A percentile compares a stretch with the other conserved stretches of the same genome.
These are phyloP conservation scores for Sericinus montela DNA, from an alignment of 2,888 invertebrate species.

Conservation along the genomic window DNA sequence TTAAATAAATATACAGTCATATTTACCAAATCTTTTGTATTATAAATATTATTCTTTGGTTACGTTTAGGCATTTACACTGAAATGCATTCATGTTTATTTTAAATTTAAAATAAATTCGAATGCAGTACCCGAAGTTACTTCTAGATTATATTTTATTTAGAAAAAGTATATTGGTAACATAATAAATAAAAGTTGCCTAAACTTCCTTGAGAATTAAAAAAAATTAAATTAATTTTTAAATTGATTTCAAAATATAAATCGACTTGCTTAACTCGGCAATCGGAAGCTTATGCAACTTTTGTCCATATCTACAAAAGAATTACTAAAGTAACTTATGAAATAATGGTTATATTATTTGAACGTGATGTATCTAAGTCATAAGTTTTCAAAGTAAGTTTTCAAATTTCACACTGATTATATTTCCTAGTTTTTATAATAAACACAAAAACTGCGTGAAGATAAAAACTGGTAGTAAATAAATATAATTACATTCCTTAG, in stretches of 20 bases:
- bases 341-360: neutral
- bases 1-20: conserved; percentile 51
- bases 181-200: conserved; percentile 3
- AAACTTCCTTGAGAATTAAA: neutral
- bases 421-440: conserved; percentile 4
- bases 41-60: conserved; percentile 32
- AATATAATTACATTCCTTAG: neutral
- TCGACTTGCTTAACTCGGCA: too few species aligned
- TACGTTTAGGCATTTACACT: conserved; percentile 33
- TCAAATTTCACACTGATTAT: neutral
- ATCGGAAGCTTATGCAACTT: conserved; percentile 7
- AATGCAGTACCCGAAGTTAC: conserved; percentile 22
- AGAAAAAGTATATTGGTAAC: conserved; percentile 15
- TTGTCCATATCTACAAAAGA: conserved; percentile 5
- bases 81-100: conserved; percentile 27
- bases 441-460: neutral
- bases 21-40: conserved; percentile 34
- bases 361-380: conserved; percentile 13
- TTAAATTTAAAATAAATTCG: conserved; percentile 27
- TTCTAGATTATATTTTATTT: conserved; percentile 5
- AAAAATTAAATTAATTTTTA: neutral
- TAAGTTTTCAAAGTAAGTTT: neutral
- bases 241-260: neutral
- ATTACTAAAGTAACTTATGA: conserved; percentile 9
- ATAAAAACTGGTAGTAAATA: neutral